These are phyloP conservation scores for Lutraria lutraria DNA, from an alignment of 2,888 invertebrate species.

Conservation along the genomic window DNA sequence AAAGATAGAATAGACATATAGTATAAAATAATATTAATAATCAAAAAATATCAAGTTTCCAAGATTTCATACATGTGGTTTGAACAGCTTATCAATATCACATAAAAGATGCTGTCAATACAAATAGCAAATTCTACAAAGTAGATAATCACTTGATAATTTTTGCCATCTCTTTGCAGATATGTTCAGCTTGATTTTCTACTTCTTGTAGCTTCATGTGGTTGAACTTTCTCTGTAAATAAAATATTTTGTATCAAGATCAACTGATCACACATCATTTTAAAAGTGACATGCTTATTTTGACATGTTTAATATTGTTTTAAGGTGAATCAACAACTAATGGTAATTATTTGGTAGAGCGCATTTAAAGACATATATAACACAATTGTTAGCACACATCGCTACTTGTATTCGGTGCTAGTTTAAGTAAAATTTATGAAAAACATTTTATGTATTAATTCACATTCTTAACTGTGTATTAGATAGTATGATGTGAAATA, in stretches of 20 bases:
- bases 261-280: not conserved
- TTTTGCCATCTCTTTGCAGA: conserved; percentile 50
- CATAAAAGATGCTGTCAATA: not conserved
- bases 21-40: not conserved
- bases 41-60: not conserved
- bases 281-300: too few relatives aligned
- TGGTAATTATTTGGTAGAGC: too few relatives aligned
- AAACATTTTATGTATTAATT: too few relatives aligned
- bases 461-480: too few relatives aligned
- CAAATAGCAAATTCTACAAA: not conserved
- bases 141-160: conserved; percentile 21
- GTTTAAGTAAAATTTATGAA: too few relatives aligned
- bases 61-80: not conserved
- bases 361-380: too few relatives aligned
- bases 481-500: too few relatives aligned
- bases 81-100: not conserved
- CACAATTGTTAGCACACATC: too few relatives aligned
- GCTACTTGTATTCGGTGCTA: too few relatives aligned
- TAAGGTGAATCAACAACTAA: too few relatives aligned
- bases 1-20: not conserved
- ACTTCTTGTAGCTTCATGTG: conserved; percentile 48
- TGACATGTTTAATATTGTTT: too few relatives aligned
- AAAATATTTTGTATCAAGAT: not conserved
- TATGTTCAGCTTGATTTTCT: conserved; percentile 25
- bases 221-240: conserved; percentile 51